A percentile compares a stretch with the other conserved stretches of the same genome.
Conservation (phyloP, 1,140 invertebrate genomes). For the Holcopasites calliopsidis region DNA sequence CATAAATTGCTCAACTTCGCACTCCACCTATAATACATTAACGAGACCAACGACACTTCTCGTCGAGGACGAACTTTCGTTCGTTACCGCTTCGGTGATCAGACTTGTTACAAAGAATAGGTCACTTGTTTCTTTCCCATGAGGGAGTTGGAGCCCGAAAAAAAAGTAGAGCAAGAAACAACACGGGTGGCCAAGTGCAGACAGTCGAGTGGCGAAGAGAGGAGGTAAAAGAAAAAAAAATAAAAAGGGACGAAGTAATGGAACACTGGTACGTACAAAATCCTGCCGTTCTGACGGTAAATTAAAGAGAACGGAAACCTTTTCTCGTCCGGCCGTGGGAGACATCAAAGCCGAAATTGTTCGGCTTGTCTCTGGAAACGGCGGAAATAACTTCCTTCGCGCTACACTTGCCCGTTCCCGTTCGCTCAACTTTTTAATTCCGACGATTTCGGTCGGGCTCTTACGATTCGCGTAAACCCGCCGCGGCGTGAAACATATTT, state of each 20-base stretch:
- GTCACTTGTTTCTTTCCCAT: constrained; percentile 52
- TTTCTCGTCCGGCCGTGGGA: constrained; percentile 26
- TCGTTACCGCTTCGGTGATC: constrained; percentile 4
- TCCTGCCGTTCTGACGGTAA: constrained; percentile 31
- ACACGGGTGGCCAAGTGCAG: constrained; percentile 10
- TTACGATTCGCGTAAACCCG: not conserved
- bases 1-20: no score
- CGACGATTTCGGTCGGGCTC: not conserved
- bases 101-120: constrained; percentile 39
- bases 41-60: no score
- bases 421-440: constrained; percentile 2
- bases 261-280: constrained; percentile 39
- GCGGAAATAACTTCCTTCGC: constrained; percentile 5
- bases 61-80: not conserved
- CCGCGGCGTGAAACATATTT: not conserved
- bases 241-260: constrained; percentile 9
- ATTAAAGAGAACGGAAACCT: constrained; percentile 55
- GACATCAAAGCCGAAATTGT: constrained; percentile 41
- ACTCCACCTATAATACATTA: no score
- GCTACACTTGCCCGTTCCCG: not conserved
- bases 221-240: constrained; percentile 5
- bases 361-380: not conserved
- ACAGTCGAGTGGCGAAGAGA: not conserved
- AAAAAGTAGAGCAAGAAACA: constrained; percentile 22
- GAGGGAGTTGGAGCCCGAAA: constrained; percentile 33